Base-by-base conservation (phyloP, 1,140 invertebrate species). In the Pollicipes pollicipes region DNA sequence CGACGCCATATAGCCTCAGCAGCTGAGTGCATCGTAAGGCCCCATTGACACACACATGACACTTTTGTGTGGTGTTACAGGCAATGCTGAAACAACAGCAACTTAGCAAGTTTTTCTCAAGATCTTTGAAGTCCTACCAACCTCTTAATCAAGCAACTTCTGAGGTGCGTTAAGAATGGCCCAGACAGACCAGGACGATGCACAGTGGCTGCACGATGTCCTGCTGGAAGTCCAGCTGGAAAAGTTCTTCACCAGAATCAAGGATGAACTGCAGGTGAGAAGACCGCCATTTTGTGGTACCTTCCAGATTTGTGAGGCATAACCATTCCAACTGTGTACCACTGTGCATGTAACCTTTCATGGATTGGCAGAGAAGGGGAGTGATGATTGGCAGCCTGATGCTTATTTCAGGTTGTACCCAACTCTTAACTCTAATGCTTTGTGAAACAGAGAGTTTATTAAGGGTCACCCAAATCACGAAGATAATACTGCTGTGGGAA, bases 171-270 rank as follows among this genome's bases (percentile, higher is more conserved):
- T n/a, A n/a, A n/a, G n/a, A 6, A 58, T 58, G 45, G 45, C 45
- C 24, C 13, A 58, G 24, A 21, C 45, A 13, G 45, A 58, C 2
- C 13, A 58, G 2, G 6, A 10, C 24, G 45, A 58, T 10, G 45
- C 45, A 17, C 45, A 58, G 45, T 58, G 45, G 45, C 45, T 58
- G 6, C 24, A 58, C 24, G 89, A 92, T 72, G 81, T 97, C 64
- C 81, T 97, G 73, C 84, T 86, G 72, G 91, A 96, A 80, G 91
- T 95, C 32, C 93, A 98, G 80, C 83, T 98, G 37, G 88, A 90
- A 74, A 93, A 96, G 78, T 98, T 97, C 80, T 89, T 91, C 77
- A 85, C 88, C 24, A 84, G 90, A 73, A 90, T 98, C 66, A 83
- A 90, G 72, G 93, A 97, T 83, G 91, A 97, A 77, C 83, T 98